These are phyloP conservation scores for Craterocephalus amniculus DNA, from an alignment of 2,797 vertebrate genomes.

Conservation along the genomic window DNA sequence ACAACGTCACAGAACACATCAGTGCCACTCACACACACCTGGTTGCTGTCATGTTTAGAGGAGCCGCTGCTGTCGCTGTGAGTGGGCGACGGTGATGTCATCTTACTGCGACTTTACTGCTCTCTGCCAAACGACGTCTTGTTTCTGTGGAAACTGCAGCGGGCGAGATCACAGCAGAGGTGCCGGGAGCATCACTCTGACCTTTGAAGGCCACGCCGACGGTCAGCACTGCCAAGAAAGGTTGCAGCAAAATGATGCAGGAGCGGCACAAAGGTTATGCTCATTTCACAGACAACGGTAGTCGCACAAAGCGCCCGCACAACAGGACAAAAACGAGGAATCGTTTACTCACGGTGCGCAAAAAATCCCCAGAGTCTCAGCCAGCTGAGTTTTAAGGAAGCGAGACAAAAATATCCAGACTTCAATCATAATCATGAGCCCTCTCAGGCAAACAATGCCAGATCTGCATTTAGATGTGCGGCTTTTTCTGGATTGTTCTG, in stretches of 20 bases:
- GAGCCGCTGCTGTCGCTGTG: slow-evolving; percentile 80
- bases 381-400: slow-evolving; percentile 34
- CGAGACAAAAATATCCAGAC: slow-evolving; percentile 18
- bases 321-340: slow-evolving; percentile 3
- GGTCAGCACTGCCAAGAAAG: slow-evolving; percentile 53
- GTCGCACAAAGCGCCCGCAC: not conserved
- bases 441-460: not conserved
- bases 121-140: slow-evolving; percentile 32
- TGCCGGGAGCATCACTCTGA: slow-evolving; percentile 64
- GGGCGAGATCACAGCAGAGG: slow-evolving; percentile 53
- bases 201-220: slow-evolving; percentile 63
- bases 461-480: not conserved
- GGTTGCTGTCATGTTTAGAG: slow-evolving; percentile 72
- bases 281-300: slow-evolving; percentile 20
- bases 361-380: slow-evolving; percentile 28
- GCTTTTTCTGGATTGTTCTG: not conserved
- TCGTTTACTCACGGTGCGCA: slow-evolving; percentile 36
- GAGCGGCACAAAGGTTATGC: slow-evolving; percentile 22
- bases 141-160: slow-evolving; percentile 58
- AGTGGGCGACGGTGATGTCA: slow-evolving; percentile 75
- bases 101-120: slow-evolving; percentile 48
- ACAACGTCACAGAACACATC: not conserved
- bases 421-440: slow-evolving; percentile 22
- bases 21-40: slow-evolving; percentile 50
- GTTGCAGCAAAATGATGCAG: slow-evolving; percentile 30